Evolutionary conservation across 2,797 vertebrate species (phyloP), one percentile per base, ranked within the genome.

Genomic region (Cottoperca gobio): DNA sequence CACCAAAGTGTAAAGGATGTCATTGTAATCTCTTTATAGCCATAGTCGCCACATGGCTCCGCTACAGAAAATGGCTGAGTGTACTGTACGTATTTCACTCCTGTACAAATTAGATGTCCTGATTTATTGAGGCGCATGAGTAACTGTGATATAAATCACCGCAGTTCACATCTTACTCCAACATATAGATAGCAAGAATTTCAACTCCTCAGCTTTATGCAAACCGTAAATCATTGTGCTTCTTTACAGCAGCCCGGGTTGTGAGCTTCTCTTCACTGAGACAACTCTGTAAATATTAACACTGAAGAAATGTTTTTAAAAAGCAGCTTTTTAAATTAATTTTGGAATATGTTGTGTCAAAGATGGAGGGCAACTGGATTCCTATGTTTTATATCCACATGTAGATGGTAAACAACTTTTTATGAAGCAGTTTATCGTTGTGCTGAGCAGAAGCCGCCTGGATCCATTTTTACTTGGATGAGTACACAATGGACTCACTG

Each of bases 101-200:
- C 76, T 70, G 82, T 70, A 86, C 85, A 92, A 91, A 93, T 94
- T 82, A 92, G 90, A 93, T 91, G 89, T 62, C n/a, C 66, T 93
- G 92, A 94, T 95, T 92, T 92, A 94, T 90, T 33, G 87, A 68
- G 68, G 76, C 64, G 72, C 50, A n/a, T 1, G 70, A 78, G 55
- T 62, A 86, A 75, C 53, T 0, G 62, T 55, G 63, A 40, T 73
- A 84, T 93, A 91, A 91, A 92, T 94, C 91, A 92, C 79, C 0
- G 21, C 45, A 33, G 54, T 52, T 84, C 77, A 89, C 70, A 37
- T 89, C 89, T 93, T 43, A 86, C 81, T 88, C 76, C 73, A 66
- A 65, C 70, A 33, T 76, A 72, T 46, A 86, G 84, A 84, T 73
- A 46, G 82, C 24, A 35, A 67, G 72, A 64, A 72, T 79, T 85